Evolutionary conservation across 2,888 invertebrate genomes (phyloP).

Genomic region (Ligdia adustata): DNA sequence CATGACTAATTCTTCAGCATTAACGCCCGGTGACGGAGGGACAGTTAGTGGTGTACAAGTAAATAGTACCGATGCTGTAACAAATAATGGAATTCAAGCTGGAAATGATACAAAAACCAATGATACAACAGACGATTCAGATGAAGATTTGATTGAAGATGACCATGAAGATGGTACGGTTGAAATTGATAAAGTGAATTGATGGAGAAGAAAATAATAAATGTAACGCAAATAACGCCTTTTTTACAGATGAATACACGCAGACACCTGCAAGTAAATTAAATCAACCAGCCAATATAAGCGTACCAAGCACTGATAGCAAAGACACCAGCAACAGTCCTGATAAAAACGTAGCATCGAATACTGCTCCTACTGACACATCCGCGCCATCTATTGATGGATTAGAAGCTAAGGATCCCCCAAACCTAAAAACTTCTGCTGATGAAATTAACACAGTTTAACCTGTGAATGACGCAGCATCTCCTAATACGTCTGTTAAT

Average conservation of each 20-base stretch:
- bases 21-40: not conserved
- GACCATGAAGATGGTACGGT: not conserved
- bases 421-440: too few species aligned
- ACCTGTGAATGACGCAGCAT: too few species aligned
- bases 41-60: not conserved
- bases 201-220: too few species aligned
- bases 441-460: too few species aligned
- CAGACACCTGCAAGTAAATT: not conserved
- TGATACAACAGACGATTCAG: not conserved
- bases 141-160: too few species aligned
- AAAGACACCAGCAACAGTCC: too few species aligned
- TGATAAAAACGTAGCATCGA: not conserved
- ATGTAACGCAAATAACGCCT: too few species aligned
- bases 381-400: not conserved
- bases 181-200: too few species aligned
- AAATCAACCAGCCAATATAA: not conserved
- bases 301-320: not conserved
- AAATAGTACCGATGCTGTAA: conserved; percentile 1
- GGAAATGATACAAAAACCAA: not conserved
- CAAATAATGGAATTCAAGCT: not conserved
- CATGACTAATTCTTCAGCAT: not conserved
- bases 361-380: not conserved
- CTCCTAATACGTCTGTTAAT: too few species aligned
- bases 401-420: too few species aligned
- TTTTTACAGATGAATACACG: not conserved